phyloP scores from a whole-genome alignment of 2,888 invertebrate species.

The Drosophila peninsularis region DNA sequence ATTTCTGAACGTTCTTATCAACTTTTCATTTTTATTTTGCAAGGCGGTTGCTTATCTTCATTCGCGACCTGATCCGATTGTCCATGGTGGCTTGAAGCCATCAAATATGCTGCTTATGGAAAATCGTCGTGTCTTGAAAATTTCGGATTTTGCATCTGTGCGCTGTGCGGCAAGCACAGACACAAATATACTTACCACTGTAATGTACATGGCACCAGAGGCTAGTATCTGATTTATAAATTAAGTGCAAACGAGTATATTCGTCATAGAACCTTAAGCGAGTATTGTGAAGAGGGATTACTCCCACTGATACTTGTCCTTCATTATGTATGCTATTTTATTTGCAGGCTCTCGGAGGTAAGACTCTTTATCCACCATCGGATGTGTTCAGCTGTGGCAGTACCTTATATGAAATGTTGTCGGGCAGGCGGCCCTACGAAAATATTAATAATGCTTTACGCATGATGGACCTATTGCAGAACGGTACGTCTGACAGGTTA shows the following conservation, averaged over 20 bases:
- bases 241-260: background rate
- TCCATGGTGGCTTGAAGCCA: background rate
- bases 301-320: background rate
- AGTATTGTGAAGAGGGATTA: too few species aligned
- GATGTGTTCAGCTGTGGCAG: constrained; percentile 36
- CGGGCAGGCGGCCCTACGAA: constrained; percentile 13
- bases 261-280: background rate
- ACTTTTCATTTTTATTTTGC: background rate
- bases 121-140: background rate
- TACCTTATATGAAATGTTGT: constrained; percentile 37
- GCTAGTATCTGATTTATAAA: constrained; percentile 9
- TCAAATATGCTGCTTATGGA: constrained; percentile 2
- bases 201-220: constrained; percentile 32
- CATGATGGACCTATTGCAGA: fast-evolving
- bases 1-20: too few species aligned
- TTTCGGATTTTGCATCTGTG: background rate
- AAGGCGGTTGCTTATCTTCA: background rate
- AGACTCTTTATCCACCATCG: fast-evolving
- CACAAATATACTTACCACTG: background rate
- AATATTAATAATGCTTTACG: background rate
- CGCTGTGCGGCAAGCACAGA: background rate
- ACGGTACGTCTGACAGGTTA: background rate
- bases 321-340: background rate
- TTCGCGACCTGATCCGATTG: too few species aligned
- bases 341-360: background rate